phyloP scores from a whole-genome alignment of 2,888 invertebrate genomes.

The Pristionchus exspectatus region DNA sequence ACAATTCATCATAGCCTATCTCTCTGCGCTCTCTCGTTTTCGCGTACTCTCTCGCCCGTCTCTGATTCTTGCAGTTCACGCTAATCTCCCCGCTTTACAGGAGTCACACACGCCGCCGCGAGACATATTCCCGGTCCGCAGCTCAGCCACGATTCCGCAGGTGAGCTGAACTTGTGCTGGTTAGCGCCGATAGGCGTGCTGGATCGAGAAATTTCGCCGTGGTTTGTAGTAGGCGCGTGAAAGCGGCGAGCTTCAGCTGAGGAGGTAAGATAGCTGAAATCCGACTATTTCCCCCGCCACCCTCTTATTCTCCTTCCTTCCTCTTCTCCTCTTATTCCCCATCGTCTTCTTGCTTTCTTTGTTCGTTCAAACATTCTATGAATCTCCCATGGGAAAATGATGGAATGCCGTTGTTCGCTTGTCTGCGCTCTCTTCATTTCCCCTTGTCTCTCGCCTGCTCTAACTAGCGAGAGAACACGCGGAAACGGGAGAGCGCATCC shows the following conservation, averaged over 20 bases:
- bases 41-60: background rate
- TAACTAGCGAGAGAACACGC: background rate
- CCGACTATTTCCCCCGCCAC: background rate
- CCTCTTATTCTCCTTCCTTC: slow-evolving; percentile 3
- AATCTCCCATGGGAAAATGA: slow-evolving; percentile 27
- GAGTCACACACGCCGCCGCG: background rate
- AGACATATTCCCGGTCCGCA: slow-evolving; percentile 35
- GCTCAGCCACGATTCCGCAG: slow-evolving; percentile 48
- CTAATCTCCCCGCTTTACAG: background rate
- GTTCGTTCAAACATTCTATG: slow-evolving; percentile 14
- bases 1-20: background rate
- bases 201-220: background rate
- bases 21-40: background rate
- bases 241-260: background rate
- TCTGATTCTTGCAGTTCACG: background rate
- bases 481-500: background rate
- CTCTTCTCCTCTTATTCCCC: background rate
- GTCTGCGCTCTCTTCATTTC: background rate
- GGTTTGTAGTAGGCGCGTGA: background rate
- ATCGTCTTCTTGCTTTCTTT: background rate
- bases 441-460: background rate
- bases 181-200: background rate
- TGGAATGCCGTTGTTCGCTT: background rate
- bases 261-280: background rate
- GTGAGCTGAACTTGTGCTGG: background rate